A percentile compares a stretch with the other conserved stretches of the same genome.
Evolutionary conservation across 2,797 vertebrate species (phyloP).

Genomic region (Neomorphus geoffroyi): DNA sequence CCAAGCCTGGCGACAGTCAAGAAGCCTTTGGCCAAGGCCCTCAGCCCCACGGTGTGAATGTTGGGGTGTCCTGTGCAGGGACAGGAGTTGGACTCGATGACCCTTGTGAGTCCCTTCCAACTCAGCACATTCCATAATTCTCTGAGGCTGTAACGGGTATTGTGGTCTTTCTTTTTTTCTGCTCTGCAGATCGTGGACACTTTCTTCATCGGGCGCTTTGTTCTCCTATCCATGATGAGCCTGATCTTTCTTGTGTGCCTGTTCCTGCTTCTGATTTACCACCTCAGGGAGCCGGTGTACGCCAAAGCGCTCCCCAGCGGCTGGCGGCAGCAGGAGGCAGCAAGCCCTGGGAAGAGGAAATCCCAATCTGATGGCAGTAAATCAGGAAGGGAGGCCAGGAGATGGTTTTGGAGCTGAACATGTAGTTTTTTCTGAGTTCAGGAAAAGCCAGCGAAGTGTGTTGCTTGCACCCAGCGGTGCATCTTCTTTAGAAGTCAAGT

Average conservation of each 20-base stretch:
- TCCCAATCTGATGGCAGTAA: background rate
- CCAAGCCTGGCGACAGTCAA: no score
- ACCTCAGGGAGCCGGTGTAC: constrained; percentile 86
- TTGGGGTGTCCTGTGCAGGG: no score
- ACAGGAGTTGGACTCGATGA: no score
- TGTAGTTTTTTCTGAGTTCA: rapidly evolving
- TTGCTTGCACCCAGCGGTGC: background rate
- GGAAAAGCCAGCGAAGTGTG: rapidly evolving
- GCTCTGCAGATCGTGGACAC: constrained; percentile 85
- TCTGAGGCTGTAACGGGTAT: rapidly evolving
- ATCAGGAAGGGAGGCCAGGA: background rate
- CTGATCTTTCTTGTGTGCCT: constrained; percentile 80
- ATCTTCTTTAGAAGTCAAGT: background rate
- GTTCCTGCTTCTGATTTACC: constrained; percentile 85
- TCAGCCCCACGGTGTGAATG: no score
- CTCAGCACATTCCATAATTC: no score
- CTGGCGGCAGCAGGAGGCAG: background rate
- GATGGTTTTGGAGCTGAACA: background rate
- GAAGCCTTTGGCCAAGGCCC: no score
- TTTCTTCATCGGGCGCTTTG: constrained; percentile 89
- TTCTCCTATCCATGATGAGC: constrained; percentile 82
- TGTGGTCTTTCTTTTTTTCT: background rate
- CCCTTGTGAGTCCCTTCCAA: no score
- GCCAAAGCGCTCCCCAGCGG: constrained; percentile 81
- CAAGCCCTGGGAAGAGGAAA: rapidly evolving